Base-by-base conservation (phyloP, 1,140 invertebrate genomes). In the fruit fly (Drosophila melanogaster) region DNA sequence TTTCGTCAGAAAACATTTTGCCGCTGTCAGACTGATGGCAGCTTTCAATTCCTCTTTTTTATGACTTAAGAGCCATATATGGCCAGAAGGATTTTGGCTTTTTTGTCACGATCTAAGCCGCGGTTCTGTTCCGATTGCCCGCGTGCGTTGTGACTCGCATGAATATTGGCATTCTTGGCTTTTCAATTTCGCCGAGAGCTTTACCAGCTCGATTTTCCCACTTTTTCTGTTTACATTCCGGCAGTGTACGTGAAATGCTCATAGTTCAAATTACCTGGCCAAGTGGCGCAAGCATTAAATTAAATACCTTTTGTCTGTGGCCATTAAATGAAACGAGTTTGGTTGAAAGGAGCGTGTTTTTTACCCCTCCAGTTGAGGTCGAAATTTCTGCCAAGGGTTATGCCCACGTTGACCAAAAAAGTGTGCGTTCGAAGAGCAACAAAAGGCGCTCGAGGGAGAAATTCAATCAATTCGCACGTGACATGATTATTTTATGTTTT, bases 391-490 rank as follows among this genome's bases (percentile, higher is more conserved):
- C 19, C 57, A 47, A 33, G 30, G 43, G 51, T 51, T 26, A 41
- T 56, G 47, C 49, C 62, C 55, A 24, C 44, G 46, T 17, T 33
- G 65, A 57, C 44, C 43, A 57, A 61, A 77, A 57, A 57, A 49
- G 44, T 37, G 55, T 57, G 65, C 60, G 50, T 78, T 43, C 53
- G 38, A 37, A 59, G 26, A 46, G 44, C 30, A 55, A 76, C 78
- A 71, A 86, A 86, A 81, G 85, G 74, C 65, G 74, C 73, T 69
- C 46, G 47, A 47, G 73, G 51, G 72, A 65, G 79, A 83, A 85
- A 86, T 86, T 86, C 81, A 86, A 86, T 86, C 81, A 85, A 86
- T 81, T 85, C 81, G 81, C 81, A 85, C 81, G 81, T 85, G 81
- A 85, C 81, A 85, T 85, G 81, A 85, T 85, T 85, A 85, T 86